A percentile compares a stretch with the other conserved stretches of the same genome.
phyloP scores from a whole-genome alignment of 1,140 invertebrate genomes.

The Leptinotarsa texana region DNA sequence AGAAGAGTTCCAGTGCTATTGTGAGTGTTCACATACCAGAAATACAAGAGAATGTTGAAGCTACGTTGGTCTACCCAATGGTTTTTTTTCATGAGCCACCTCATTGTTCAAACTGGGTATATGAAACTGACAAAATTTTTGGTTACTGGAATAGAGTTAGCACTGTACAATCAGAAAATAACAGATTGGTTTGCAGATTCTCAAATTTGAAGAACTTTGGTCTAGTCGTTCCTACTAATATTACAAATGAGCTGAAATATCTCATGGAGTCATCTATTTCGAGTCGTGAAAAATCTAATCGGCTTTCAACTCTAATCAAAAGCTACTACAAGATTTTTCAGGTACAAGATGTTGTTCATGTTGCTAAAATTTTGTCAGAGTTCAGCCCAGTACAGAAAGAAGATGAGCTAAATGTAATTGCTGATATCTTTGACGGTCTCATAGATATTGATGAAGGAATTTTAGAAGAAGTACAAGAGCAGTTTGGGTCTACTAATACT shows the following conservation, averaged over 20 bases:
- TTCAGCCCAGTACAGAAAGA: neutral
- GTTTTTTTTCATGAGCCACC: neutral
- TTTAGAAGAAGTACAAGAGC: neutral
- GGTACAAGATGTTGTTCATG: neutral
- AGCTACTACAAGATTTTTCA: neutral
- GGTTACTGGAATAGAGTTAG: conserved; percentile 3
- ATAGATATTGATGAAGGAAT: neutral
- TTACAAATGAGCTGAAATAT: neutral
- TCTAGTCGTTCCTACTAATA: neutral
- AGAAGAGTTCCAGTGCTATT: neutral
- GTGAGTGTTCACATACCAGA: neutral
- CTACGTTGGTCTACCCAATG: neutral
- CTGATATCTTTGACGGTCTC: neutral
- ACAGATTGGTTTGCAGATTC: conserved; percentile 24
- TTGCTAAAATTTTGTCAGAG: neutral
- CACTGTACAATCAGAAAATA: too few species aligned
- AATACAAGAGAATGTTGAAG: neutral
- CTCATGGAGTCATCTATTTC: neutral
- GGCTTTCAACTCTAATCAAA: neutral
- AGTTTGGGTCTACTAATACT: too few species aligned
- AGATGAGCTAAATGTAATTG: neutral
- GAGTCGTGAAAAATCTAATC: too few species aligned
- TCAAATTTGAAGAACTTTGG: conserved; percentile 32
- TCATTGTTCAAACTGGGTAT: conserved; percentile 34
- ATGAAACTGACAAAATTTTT: neutral